Conservation (phyloP, 2,888 invertebrate species). For the Drosophila rellima region DNA sequence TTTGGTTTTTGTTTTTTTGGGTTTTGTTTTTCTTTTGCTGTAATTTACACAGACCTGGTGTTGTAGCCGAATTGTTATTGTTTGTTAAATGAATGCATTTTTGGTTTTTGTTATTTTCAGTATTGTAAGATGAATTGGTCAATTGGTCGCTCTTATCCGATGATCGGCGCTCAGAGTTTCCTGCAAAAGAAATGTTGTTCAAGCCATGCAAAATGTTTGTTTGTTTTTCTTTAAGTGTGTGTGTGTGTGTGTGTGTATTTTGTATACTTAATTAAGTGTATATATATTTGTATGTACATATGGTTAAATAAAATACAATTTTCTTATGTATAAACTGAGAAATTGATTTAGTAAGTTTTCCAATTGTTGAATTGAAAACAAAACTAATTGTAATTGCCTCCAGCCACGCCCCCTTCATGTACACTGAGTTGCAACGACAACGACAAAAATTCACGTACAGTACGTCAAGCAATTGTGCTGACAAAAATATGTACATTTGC, state of each 20-base stretch:
- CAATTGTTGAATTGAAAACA: conserved; percentile 10
- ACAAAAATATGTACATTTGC: too few relatives aligned
- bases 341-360: conserved; percentile 23
- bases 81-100: conserved; percentile 86
- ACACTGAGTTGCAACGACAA: too few relatives aligned
- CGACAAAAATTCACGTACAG: too few relatives aligned
- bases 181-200: conserved; percentile 86
- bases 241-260: conserved; percentile 16
- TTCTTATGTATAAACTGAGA: conserved; percentile 6
- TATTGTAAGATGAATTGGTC: conserved; percentile 85
- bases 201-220: conserved; percentile 85
- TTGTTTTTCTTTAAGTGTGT: conserved; percentile 27
- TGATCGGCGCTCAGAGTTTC: conserved; percentile 85
- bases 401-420: background rate
- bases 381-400: conserved; percentile 4
- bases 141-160: conserved; percentile 86
- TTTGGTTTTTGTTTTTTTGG: conserved; percentile 17
- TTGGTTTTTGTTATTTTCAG: conserved; percentile 85
- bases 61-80: conserved; percentile 86
- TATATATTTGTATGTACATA: conserved; percentile 31
- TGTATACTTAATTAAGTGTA: conserved; percentile 26
- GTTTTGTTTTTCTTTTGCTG: conserved; percentile 59
- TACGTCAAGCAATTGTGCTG: too few relatives aligned
- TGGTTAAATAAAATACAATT: conserved; percentile 17
- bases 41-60: conserved; percentile 86